Conservation (phyloP, 1,140 invertebrate genomes). For the Cotesia typhae region DNA sequence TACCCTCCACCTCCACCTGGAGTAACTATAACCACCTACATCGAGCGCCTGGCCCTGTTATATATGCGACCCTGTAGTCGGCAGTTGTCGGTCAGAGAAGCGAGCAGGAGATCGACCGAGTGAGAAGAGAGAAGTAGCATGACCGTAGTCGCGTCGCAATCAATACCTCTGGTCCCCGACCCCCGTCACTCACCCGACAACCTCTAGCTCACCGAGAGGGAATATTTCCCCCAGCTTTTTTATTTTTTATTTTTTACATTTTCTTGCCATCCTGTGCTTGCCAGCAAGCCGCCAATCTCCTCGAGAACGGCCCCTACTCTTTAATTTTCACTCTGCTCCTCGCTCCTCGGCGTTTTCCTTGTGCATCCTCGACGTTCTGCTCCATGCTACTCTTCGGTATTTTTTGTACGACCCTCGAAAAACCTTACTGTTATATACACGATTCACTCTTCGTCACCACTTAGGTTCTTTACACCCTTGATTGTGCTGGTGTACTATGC, state of each 20-base stretch:
- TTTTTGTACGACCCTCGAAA: constrained; percentile 1
- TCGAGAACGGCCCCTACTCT: constrained; percentile 6
- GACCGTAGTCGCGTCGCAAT: constrained; percentile 62
- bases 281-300: constrained; percentile 43
- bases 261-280: constrained; percentile 40
- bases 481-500: no score
- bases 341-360: not conserved
- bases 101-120: not conserved
- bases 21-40: not conserved
- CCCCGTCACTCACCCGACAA: constrained; percentile 48
- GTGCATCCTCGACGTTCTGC: constrained; percentile 3
- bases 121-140: constrained; percentile 31
- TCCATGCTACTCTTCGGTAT: no score
- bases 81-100: constrained; percentile 25
- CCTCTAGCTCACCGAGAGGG: constrained; percentile 41
- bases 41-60: constrained; percentile 18
- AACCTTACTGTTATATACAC: not conserved
- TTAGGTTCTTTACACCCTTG: not conserved
- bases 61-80: no score
- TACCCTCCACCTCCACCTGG: no score
- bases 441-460: constrained; percentile 5
- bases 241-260: constrained; percentile 29
- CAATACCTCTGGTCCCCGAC: constrained; percentile 59
- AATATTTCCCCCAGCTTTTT: constrained; percentile 47
- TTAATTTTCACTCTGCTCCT: not conserved